A percentile compares a stretch with the other conserved stretches of the same genome.
Evolutionary conservation across 1,140 invertebrate species (phyloP).

Genomic region (Rhagoletis zephyria): DNA sequence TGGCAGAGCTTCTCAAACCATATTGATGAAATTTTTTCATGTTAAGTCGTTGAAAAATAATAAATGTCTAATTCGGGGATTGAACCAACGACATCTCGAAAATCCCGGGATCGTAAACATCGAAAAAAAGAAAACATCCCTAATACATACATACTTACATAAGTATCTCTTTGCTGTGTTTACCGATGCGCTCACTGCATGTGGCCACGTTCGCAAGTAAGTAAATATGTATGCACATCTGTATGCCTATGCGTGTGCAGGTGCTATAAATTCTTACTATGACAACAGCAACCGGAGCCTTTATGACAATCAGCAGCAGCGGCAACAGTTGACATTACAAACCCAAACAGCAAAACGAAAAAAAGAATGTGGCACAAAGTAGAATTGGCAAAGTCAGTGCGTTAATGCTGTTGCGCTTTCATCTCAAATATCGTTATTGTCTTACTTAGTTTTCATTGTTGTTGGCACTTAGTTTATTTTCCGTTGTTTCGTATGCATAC

Average conservation of each 20-base stretch:
- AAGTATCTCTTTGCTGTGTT: too few species aligned
- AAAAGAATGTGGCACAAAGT: neutral
- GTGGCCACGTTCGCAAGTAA: neutral
- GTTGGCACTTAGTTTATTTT: slow-evolving; percentile 1
- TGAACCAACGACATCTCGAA: too few species aligned
- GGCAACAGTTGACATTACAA: neutral
- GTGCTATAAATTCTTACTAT: slow-evolving; percentile 12
- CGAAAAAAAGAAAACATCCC: too few species aligned
- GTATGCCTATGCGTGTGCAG: neutral
- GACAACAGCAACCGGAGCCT: slow-evolving; percentile 20
- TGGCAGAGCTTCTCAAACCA: too few species aligned
- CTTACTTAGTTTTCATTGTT: neutral
- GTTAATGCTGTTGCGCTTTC: slow-evolving; percentile 41
- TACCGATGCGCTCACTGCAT: neutral
- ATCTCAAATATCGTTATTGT: slow-evolving; percentile 33
- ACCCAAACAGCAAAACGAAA: neutral
- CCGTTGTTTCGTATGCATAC: neutral
- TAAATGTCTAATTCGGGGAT: too few species aligned
- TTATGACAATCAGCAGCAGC: neutral
- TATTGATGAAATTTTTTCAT: too few species aligned
- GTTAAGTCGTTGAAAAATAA: too few species aligned
- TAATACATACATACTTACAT: too few species aligned
- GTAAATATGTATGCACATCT: neutral
- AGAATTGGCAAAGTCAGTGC: neutral
- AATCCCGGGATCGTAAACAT: too few species aligned